These are phyloP conservation scores for Myotis myotis DNA, from an alignment of 2,797 vertebrate genomes.

Conservation along the genomic window DNA sequence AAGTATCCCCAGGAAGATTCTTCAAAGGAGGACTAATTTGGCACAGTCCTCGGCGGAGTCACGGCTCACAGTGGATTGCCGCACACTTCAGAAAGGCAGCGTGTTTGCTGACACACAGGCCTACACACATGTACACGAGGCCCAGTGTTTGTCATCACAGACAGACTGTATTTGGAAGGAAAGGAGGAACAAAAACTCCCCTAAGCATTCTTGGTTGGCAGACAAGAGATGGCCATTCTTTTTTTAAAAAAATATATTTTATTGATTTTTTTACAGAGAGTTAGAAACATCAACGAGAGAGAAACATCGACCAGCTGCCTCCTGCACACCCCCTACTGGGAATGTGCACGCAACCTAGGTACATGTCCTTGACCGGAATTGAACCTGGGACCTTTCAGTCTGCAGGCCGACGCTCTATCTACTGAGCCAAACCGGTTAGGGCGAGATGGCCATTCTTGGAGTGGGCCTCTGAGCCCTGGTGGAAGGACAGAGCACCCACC, in stretches of 20 bases:
- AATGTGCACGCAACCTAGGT: no score
- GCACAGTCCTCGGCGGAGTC: slow-evolving; percentile 30
- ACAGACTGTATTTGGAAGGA: slow-evolving; percentile 48
- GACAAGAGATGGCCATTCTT: neutral
- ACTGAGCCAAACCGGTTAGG: no score
- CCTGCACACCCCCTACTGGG: no score
- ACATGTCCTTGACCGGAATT: no score
- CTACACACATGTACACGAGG: neutral
- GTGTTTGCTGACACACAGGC: slow-evolving; percentile 56
- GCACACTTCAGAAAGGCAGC: neutral
- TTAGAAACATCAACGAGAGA: no score
- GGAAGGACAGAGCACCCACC: neutral
- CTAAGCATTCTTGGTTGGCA: neutral
- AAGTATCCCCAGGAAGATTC: slow-evolving; percentile 37
- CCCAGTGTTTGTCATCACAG: slow-evolving; percentile 55
- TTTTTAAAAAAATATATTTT: no score
- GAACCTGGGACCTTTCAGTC: no score
- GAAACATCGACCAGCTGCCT: no score
- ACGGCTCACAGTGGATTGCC: slow-evolving; percentile 24
- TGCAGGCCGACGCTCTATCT: no score
- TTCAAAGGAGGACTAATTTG: slow-evolving; percentile 40
- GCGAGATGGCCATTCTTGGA: neutral
- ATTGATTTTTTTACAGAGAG: no score
- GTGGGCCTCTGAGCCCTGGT: neutral
- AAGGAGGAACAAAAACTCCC: neutral